phyloP scores from a whole-genome alignment of 2,113 vertebrate genomes.

The Cynocephalus volans region DNA sequence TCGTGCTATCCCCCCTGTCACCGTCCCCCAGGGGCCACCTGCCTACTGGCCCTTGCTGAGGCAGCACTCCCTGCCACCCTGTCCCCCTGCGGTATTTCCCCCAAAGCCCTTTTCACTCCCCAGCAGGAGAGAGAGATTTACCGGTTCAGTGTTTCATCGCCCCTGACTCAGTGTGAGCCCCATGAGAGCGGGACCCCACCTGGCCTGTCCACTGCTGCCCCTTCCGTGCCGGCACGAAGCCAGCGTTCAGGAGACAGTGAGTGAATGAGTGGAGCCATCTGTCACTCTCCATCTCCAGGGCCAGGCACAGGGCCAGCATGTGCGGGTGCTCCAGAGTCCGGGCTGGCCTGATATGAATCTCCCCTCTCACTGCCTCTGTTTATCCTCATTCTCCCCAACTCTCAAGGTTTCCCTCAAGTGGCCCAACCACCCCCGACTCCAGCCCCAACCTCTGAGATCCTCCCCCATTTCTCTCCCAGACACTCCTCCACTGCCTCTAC shows the following conservation, averaged over 20 bases:
- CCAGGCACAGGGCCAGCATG: neutral
- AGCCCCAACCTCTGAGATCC: neutral
- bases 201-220: neutral
- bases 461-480: neutral
- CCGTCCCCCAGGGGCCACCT: neutral
- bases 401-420: neutral
- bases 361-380: neutral
- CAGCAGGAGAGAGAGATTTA: neutral
- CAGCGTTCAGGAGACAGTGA: neutral
- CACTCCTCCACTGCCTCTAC: fast-evolving
- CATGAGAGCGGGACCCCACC: neutral
- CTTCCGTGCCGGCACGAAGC: fast-evolving
- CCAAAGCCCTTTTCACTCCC: neutral
- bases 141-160: neutral
- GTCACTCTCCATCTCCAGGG: neutral
- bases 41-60: fast-evolving
- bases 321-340: neutral
- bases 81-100: too few relatives aligned
- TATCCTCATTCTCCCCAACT: fast-evolving
- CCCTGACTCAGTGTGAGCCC: neutral
- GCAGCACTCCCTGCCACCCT: too few relatives aligned
- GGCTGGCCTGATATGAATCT: neutral
- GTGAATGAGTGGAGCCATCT: neutral
- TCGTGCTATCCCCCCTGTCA: fast-evolving
- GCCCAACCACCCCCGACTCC: neutral